Base-by-base conservation (phyloP, 2,888 invertebrate genomes). In the Cataglyphis livida region DNA sequence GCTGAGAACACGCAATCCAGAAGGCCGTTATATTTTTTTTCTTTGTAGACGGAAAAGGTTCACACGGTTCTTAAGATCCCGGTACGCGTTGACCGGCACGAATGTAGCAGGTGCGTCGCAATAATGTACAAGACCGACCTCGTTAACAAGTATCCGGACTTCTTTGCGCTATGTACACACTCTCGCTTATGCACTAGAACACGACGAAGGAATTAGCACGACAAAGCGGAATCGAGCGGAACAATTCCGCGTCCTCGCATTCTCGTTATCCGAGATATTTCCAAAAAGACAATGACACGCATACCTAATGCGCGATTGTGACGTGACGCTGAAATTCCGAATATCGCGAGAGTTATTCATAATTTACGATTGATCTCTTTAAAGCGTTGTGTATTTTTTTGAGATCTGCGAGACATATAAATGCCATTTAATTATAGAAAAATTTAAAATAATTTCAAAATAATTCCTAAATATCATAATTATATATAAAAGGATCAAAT, bases 121-220 rank as follows among this genome's bases (percentile, higher is more conserved):
- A 86, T 88, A 88, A 90, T 81, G 81, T 81, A 73, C 81, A 79
- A 83, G 85, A 84, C 79, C 88, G 89, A 89, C 89, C 89, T 83
- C 88, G 89, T 89, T 89, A 89, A 83, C 84, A 48, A 82, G 84
- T 68, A 61, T 74, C 75, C 83, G 54, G 25, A 41, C 15, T n/a
- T 70, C 57, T 38, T 54, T 15, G 79, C 38, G 78, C 44, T 48
- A 48, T 64, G 81, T 21, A 76, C 54, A 44, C 44, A 32, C 61
- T 44, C 44, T 71, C 76, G 66, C 82, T 51, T 57, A 65, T 51
- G 51, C 64, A 57, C 35, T 79, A 54, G 64, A 35, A 62, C 74
- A 65, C 48, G 74, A 57, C 68, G 76, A 48, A 79, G 87, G 78
- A 85, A 88, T 89, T 87, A 87, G 65, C 38, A 71, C 71, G 65